Base-by-base conservation (phyloP, 2,113 vertebrate species). In the Pseudorasbora parva region DNA sequence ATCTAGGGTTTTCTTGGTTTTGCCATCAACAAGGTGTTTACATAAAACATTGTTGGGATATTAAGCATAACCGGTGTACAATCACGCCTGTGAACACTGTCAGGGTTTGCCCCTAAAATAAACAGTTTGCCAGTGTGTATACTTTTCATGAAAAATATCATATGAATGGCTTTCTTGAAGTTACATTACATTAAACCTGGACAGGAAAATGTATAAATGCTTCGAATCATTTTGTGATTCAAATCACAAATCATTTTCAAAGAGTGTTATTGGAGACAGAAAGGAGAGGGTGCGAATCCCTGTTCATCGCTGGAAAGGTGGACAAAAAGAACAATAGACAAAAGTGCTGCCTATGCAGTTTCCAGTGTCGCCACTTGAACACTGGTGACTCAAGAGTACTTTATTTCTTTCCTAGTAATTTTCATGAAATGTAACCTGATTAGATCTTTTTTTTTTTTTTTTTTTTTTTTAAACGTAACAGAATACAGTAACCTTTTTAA, bases 401-500 rank as follows among this genome's bases (percentile, higher is more conserved):
- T 37, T 14, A 37, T 66, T 66, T 66, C 30, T 66, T 37, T 33
- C 15, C 14, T 9, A 37, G 30, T 3, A 37, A 19, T 68, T 68
- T 33, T 37, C 27, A 37, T 37, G 30, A 37, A 68, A 68, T 21
- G 64, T 68, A 68, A 68, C 17, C 60, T 17, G 25, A 15, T 17
- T 64, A 2, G 17, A 64, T 64, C 25, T 11, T 64, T 30, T 68
- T 68, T 21, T 33, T 19, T n/a, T 68, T 1, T 2, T 11, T 64
- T 30, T 68, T 68, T 21, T 33, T 19, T n/a, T 68, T 1, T 2
- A 19, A 54, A 9, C 41, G 9, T 69, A 69, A 69, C 33, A 10
- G 33, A 41, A 69, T 74, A 51, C 47, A 19, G 45, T 49, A 74
- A 49, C 71, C 68, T 74, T 74, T 74, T 51, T 51, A 74, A 74